Evolutionary conservation across 2,113 vertebrate species (phyloP), one percentile per base, ranked within the genome.

Genomic region (Perca fluviatilis): DNA sequence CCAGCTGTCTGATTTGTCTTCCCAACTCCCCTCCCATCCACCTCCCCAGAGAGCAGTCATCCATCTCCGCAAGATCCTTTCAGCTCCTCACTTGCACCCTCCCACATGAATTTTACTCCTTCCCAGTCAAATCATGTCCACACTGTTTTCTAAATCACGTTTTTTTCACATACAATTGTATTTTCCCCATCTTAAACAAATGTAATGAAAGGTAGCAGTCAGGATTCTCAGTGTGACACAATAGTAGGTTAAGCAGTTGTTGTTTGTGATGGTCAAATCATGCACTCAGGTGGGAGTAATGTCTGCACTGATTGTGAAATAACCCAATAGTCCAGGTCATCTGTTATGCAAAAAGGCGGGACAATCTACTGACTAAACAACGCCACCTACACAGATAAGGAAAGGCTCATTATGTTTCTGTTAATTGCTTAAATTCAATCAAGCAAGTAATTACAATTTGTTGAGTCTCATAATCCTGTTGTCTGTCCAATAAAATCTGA

Each of bases 31-130:
- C 73, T 87, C 76, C 69, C 62, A 77, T 62, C 76, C 15, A 0
- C 16, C 71, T 92, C 92, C 83, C 90, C 27, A 47, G 90, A 86
- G 93, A 89, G 80, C 87, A 77, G 86, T 91, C 79, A 79, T 36
- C 69, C 81, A 81, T 85, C 77, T 77, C 83, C 71, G 74, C 81
- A 50, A 12, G 14, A 83, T 82, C 72, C 83, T 89, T 84, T 85
- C 62, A 73, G 79, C 76, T 72, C 50, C 53, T 64, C n/a, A 58
- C 60, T 66, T 36, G 16, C 36, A 71, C 54, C 54, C 46, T 65
- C 66, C 53, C 56, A 46, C 61, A 9, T 50, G 2, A 27, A 2
- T 65, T 69, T 51, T 56, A 23, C 63, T 56, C 61, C 12, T 3
- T 73, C 25, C 23, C 10, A 6, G 19, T 68, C 53, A 33, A 76